These are phyloP conservation scores for Hypocryptadius cinnamomeus DNA, from an alignment of 2,113 vertebrate species.

Conservation along the genomic window DNA sequence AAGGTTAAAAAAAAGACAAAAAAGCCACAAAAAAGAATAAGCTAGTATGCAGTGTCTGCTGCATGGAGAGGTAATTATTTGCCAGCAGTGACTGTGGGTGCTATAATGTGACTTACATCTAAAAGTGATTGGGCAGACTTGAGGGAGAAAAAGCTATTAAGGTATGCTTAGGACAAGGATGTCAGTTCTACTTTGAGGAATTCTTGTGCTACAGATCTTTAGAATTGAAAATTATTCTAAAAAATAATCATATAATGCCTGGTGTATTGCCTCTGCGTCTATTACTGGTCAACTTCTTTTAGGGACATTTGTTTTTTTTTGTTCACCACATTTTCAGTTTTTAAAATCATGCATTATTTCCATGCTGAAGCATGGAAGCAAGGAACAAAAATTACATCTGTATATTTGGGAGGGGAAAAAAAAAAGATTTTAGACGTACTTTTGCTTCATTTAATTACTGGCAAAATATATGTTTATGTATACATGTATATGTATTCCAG, in stretches of 20 bases:
- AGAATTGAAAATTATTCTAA: neutral
- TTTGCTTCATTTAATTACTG: neutral
- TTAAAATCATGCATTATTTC: neutral
- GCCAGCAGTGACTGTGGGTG: neutral
- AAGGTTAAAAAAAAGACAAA: neutral
- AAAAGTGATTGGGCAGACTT: neutral
- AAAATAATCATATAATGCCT: neutral
- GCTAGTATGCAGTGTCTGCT: neutral
- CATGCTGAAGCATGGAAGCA: neutral
- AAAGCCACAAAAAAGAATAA: neutral
- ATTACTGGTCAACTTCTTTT: neutral
- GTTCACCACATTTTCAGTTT: neutral
- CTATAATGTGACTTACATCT: neutral
- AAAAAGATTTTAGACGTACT: neutral
- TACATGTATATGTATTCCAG: neutral
- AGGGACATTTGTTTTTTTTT: no score
- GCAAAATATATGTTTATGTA: neutral
- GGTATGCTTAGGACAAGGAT: neutral
- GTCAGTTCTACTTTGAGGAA: neutral
- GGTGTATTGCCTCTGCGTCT: neutral
- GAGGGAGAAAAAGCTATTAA: neutral
- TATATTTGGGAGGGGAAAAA: neutral
- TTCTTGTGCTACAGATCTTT: neutral
- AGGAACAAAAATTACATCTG: neutral
- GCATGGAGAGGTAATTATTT: neutral